Evolutionary conservation across 2,888 invertebrate species (phyloP), one percentile per base, ranked within the genome.

Genomic region (Cataglyphis rosenhaueri): DNA sequence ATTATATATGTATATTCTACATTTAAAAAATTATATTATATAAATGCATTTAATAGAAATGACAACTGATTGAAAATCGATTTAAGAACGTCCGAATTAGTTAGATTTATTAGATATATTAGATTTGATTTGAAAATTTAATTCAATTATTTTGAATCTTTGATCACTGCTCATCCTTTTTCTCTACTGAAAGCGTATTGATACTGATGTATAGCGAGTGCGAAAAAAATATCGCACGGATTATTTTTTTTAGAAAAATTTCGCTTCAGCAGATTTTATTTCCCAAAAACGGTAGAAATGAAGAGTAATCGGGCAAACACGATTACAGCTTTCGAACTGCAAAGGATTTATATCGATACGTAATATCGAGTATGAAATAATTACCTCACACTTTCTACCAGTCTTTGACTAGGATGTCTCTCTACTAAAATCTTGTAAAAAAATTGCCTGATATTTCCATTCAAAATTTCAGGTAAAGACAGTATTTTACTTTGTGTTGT

Each of bases 221-320:
- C 21, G n/a, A 62, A 64, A 64, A 44, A 35, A 48, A 35, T 52
- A 75, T 64, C 18, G 35, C 21, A 48, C 29, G 18, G 21, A 21
- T 10, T 65, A 10, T 44, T 18, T 52, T 64, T 48, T 75, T 35
- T 35, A 38, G 21, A 38, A 65, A 32, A 62, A 62, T 32, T 64
- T 21, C 2, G 3, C 5, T 3, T 38, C 21, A 12, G 25, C 10
- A 61, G n/a, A 74, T 9, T 62, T 74, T 62, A 41, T 32, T 29
- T 41, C 61, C 12, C n/a, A n/a, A 74, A n/a, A 62, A 15, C n/a
- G 32, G 15, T 61, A 25, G 18, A 71, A 71, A 59, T 62, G 29
- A 59, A 61, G 32, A 74, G n/a, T 61, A 73, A 61, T 73, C 61
- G 29, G n/a, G 61, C 61, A n/a, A 74, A 29, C 25, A 38, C 71